phyloP scores from a whole-genome alignment of 1,140 invertebrate genomes.

The Drosophila tsacasi region DNA sequence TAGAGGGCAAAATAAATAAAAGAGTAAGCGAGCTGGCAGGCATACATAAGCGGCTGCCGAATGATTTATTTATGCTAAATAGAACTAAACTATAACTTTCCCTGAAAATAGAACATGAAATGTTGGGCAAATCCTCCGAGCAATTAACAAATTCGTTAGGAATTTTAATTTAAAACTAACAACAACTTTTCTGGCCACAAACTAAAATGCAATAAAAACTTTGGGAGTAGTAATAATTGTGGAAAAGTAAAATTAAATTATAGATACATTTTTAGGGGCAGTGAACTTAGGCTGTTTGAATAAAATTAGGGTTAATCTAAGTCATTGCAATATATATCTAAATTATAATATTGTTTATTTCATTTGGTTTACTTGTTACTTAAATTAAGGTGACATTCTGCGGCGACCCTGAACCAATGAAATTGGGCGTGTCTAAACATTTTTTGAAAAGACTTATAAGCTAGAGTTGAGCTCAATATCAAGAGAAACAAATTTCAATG shows the following conservation, averaged over 20 bases:
- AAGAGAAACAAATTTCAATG: too few species aligned
- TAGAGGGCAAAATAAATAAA: constrained; percentile 23
- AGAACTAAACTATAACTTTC: background rate
- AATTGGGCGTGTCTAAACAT: too few species aligned
- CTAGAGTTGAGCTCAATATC: too few species aligned
- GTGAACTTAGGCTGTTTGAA: background rate
- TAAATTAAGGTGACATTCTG: too few species aligned
- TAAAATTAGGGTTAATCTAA: background rate
- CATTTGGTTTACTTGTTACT: too few species aligned
- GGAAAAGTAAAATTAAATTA: background rate
- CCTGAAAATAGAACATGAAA: constrained; percentile 5
- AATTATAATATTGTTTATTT: too few species aligned
- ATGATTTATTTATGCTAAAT: constrained; percentile 32
- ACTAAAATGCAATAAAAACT: constrained; percentile 10
- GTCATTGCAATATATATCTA: too few species aligned
- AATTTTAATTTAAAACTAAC: constrained; percentile 9
- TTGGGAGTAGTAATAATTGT: constrained; percentile 4
- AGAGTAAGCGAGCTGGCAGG: background rate
- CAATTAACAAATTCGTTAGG: constrained; percentile 10
- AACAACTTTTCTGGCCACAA: background rate
- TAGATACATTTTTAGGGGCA: background rate
- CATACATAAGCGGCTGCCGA: background rate
- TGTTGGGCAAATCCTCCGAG: background rate
- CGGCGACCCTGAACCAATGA: too few species aligned
- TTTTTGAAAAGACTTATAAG: too few species aligned